Base-by-base conservation (phyloP, 1,140 invertebrate species). In the Zaprionus capensis region DNA sequence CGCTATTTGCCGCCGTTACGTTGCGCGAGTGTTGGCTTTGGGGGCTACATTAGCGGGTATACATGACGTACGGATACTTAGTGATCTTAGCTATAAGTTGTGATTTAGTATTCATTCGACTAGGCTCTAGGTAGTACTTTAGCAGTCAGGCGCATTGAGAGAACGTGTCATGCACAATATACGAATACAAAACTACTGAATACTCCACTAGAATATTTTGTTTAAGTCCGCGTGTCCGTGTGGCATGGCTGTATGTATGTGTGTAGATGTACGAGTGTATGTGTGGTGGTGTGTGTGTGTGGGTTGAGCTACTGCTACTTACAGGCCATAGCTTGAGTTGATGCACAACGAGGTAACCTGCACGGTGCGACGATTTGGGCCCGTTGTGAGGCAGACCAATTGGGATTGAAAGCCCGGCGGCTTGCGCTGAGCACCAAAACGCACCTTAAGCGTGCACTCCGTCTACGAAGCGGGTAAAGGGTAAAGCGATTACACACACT, bases 271-370 rank as follows among this genome's bases (percentile, higher is more conserved):
- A 20, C 15, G 62, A 59, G 7, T 53, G 44, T 49, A 17, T 70
- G 22, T 55, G 46, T 53, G 20, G 31, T 34, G 31, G 9, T 61
- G 20, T 53, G 49, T 65, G 49, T 65, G 55, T 70, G 53, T 46
- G 44, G 5, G 56, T 44, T 36, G 64, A 44, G 59, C 77, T 77
- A 75, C 57, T 38, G 31, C 58, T 90, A 97, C 97, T 97, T 94
- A 99, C 98, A 99, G 94, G 93, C 98, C 98, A 94, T 98, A 99
- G 28, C 97, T 97, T 78, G 98, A 99, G 93, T 99, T 99, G 91
- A 99, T 95, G 83, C 96, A 96, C 83, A 99, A 95, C 70, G 97
- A 96, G 67, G 97, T 96, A 64, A 99, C 97, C 90, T 96, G 95
- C 79, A 97, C 96, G 34, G 97, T 95, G 56, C 96, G 96, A 66